phyloP scores from a whole-genome alignment of 2,113 vertebrate species.

The Platichthys flesus region DNA sequence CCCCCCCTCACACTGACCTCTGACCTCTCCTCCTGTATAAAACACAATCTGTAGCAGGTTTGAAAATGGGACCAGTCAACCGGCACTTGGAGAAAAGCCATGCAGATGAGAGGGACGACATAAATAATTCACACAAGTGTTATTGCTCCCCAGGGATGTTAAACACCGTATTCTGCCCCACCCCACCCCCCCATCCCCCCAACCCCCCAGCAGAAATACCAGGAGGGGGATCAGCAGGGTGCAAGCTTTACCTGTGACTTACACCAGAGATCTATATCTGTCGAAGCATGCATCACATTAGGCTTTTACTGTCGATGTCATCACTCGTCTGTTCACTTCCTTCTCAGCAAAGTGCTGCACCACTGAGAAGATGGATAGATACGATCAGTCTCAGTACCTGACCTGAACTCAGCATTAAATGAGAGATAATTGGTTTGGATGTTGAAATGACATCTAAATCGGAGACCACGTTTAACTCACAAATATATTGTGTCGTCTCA shows the following conservation, averaged over 20 bases:
- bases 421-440: not conserved
- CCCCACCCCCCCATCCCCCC: not conserved
- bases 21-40: slow-evolving; percentile 46
- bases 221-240: slow-evolving; percentile 10
- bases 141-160: slow-evolving; percentile 66
- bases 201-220: not conserved
- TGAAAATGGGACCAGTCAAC: slow-evolving; percentile 53
- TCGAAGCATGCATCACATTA: not conserved
- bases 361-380: not conserved
- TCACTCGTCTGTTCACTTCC: slow-evolving; percentile 23
- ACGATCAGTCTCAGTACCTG: not conserved
- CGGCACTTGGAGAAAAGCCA: slow-evolving; percentile 27
- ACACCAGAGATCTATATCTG: slow-evolving; percentile 37
- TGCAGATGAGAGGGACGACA: slow-evolving; percentile 28
- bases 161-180: slow-evolving; percentile 34
- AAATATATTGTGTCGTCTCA: no score
- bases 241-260: slow-evolving; percentile 38
- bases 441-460: not conserved
- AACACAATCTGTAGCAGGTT: slow-evolving; percentile 44
- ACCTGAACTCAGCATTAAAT: no score
- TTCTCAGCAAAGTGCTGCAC: not conserved
- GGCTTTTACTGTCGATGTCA: slow-evolving; percentile 2
- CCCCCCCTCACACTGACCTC: slow-evolving; percentile 43
- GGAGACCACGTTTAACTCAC: no score
- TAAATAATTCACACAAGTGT: slow-evolving; percentile 64